Evolutionary conservation across 2,888 invertebrate species (phyloP), one percentile per base, ranked within the genome.

Genomic region (Parthenolecanium corni): DNA sequence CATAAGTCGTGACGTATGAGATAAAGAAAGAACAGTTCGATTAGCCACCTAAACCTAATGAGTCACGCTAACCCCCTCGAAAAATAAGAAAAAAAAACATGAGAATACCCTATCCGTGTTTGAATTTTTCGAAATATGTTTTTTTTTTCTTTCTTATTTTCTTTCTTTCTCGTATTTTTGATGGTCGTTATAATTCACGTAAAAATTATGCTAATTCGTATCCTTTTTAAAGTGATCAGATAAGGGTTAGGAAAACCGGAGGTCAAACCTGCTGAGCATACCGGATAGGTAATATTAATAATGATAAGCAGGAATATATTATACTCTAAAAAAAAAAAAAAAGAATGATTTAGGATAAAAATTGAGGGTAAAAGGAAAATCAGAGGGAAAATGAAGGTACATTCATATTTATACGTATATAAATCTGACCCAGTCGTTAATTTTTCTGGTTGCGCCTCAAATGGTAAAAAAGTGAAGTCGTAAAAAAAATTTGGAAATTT

Each of bases 131-230:
- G 56, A 56, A 56, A 20, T 56, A 56, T 58, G 58, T 49, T 58
- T 58, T 49, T 21, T 49, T 49, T 20, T 49, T 23, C 21, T 23
- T 20, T 49, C 21, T 23, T 23, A 21, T 23, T 14, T 23, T 49
- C 21, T 23, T 49, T 49, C 23, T 49, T 9, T 4, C 9, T 6
- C 4, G 31, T 53, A 38, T 53, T 53, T 58, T 58, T 58, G 58
- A 49, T 58, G 47, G 58, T 47, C 31, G 58, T 58, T 47, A 58
- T 58, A 58, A 58, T 58, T 58, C 49, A 58, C 49, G 58, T 58
- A 49, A 47, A 58, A 58, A 58, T 58, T 58, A 58, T 58, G 58
- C 58, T 47, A 58, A 58, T 49, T 58, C 58, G 58, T 58, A 58
- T 58, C 58, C 58, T 58, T 58, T 49, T 58, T 47, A 58, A 58